These are phyloP conservation scores for Ficedula albicollis DNA, from an alignment of 2,797 vertebrate genomes.

Conservation along the genomic window DNA sequence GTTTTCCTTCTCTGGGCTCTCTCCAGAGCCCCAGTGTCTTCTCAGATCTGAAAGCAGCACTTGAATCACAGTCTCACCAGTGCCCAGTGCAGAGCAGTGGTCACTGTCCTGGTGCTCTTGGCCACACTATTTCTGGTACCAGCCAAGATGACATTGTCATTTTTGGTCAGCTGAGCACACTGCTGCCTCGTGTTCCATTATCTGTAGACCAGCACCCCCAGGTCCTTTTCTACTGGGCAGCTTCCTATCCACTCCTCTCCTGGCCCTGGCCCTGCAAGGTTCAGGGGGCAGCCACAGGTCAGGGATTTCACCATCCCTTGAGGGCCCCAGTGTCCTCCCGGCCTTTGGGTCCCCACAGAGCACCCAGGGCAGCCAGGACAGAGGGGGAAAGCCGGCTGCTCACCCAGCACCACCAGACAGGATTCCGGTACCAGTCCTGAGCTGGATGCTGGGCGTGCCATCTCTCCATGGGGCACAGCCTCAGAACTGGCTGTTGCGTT, in stretches of 20 bases:
- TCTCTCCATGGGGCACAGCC: accelerated
- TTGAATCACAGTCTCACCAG: neutral
- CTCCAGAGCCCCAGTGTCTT: neutral
- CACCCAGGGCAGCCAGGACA: neutral
- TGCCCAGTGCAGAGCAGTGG: no score
- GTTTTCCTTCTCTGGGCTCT: neutral
- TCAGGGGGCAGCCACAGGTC: neutral
- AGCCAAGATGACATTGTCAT: neutral
- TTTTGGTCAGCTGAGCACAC: neutral
- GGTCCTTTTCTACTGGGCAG: neutral
- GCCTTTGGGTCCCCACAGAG: no score
- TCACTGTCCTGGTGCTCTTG: neutral
- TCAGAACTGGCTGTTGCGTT: accelerated
- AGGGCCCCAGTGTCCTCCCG: neutral
- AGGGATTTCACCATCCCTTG: accelerated
- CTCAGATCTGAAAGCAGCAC: neutral
- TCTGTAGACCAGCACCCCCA: neutral
- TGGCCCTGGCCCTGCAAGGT: neutral
- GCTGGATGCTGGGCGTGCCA: accelerated
- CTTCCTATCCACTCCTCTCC: neutral
- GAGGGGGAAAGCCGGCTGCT: accelerated
- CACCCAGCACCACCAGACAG: accelerated
- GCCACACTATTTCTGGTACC: no score
- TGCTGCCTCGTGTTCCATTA: neutral
- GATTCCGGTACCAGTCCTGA: accelerated